Base-by-base conservation (phyloP, 2,888 invertebrate genomes). In the Drosophila fungiperda region DNA sequence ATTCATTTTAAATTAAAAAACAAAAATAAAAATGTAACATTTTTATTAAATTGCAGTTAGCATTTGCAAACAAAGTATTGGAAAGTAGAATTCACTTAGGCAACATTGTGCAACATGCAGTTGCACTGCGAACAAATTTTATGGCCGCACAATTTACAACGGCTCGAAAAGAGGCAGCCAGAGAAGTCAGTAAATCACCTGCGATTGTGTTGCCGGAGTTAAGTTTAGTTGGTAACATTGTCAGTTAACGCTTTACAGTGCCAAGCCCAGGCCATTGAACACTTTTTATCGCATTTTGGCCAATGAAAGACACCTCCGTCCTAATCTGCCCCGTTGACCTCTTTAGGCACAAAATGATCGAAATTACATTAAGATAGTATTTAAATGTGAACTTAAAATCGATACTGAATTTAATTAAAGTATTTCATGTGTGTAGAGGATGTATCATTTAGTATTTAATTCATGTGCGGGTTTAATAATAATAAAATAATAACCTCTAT, bases 181-280 rank as follows among this genome's bases (percentile, higher is more conserved):
- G 26, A 58, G 58, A 50, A 53, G 40, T 38, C n/a, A 17, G 36
- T 78, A 68, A 74, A 55, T 50, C 60, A 60, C 55, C 29, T 57
- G 59, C 55, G 52, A 66, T 42, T 60, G 49, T 33, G 20, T 61
- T 45, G 40, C 33, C 42, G 8, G 52, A 23, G 57, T 60, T 73
- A 62, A 42, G 38, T n/a, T 8, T 3, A 8, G 38, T 17, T 73
- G 29, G 35, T 55, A 55, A 76, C 78, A 73, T 73, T 77, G 54
- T 66, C 61, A 57, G 38, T 11, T 42, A 12, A 20, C 20, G 15
- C 7, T 29, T 35, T 6, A 7, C 12, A 36, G 26, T 33, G 15
- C 49, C 49, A 38, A n/a, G 11, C 55, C 38, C n/a, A 15, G 55
- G 40, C 55, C 40, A 40, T 32, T 40, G 15, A 15, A 20, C 32